Percentiles rank a stretch among this genome's conserved stretches.
Conservation (phyloP, 1,140 invertebrate genomes). For the Diploscapter pachys region DNA sequence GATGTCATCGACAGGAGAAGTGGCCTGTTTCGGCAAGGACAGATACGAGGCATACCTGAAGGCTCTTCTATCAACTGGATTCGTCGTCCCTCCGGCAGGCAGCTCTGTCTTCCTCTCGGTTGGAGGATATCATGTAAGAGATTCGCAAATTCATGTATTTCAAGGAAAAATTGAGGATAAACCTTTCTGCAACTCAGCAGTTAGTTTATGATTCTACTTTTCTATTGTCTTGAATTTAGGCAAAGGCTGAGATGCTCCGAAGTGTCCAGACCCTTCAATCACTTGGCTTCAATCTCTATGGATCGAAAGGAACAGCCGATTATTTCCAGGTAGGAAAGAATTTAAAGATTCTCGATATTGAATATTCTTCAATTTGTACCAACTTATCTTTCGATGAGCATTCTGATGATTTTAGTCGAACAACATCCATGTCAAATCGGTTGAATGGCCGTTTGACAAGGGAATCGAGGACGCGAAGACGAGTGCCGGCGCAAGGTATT, state of each 20-base stretch:
- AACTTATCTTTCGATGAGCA: no score
- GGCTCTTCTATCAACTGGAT: conserved; percentile 88
- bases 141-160: not conserved
- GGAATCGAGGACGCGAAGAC: conserved; percentile 40
- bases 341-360: no score
- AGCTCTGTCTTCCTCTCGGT: conserved; percentile 80
- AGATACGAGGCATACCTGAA: conserved; percentile 96
- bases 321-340: conserved; percentile 71
- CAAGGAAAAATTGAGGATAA: no score
- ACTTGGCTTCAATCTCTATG: conserved; percentile 93
- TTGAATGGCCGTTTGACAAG: conserved; percentile 92
- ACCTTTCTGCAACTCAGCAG: no score
- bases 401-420: conserved; percentile 26
- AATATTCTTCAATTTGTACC: no score
- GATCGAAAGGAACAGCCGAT: conserved; percentile 80
- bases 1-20: conserved; percentile 99
- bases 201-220: no score
- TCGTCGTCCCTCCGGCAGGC: conserved; percentile 86
- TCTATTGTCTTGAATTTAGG: conserved; percentile 43
- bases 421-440: conserved; percentile 76
- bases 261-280: conserved; percentile 79
- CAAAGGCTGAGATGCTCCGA: conserved; percentile 68
- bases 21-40: conserved; percentile 98
- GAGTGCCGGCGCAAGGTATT: not conserved
- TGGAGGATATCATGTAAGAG: conserved; percentile 71